Percentiles rank a stretch among this genome's conserved stretches.
phyloP scores from a whole-genome alignment of 2,797 vertebrate genomes.

The Apogon hyalosoma region DNA sequence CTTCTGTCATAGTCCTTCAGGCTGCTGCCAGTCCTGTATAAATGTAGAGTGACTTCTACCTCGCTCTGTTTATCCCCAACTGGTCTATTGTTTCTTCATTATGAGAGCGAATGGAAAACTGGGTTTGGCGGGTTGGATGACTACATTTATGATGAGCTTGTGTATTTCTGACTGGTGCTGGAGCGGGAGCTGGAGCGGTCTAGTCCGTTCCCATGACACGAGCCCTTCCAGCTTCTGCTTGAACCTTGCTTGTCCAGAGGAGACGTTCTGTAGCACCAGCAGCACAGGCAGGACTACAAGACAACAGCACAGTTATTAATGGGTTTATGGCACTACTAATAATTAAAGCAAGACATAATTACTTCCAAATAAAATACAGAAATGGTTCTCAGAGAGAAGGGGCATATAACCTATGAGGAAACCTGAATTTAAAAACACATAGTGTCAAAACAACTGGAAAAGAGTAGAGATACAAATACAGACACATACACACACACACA shows the following conservation, averaged over 20 bases:
- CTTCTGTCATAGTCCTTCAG: constrained; percentile 19
- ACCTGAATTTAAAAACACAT: too few species aligned
- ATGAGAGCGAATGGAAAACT: constrained; percentile 12
- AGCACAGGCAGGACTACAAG: constrained; percentile 88
- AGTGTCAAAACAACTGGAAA: too few species aligned
- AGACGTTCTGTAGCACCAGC: constrained; percentile 88
- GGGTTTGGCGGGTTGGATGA: constrained; percentile 10
- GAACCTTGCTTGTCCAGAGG: constrained; percentile 86
- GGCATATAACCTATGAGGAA: too few species aligned
- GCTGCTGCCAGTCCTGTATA: constrained; percentile 13
- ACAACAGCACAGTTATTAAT: constrained; percentile 11
- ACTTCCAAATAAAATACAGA: too few species aligned
- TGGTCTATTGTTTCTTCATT: constrained; percentile 24
- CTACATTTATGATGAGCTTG: constrained; percentile 84
- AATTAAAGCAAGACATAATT: too few species aligned
- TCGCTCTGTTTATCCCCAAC: neutral
- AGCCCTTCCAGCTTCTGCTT: constrained; percentile 88
- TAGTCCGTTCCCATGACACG: constrained; percentile 86
- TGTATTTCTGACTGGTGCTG: constrained; percentile 88
- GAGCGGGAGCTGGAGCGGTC: constrained; percentile 90
- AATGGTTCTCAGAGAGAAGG: too few species aligned
- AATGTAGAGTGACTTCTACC: constrained; percentile 8
- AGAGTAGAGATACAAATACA: too few species aligned
- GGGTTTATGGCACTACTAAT: too few species aligned
- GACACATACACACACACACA: too few species aligned